Conservation (phyloP, 35 echinoderm and acorn worm species). For the Anneissia japonica region DNA sequence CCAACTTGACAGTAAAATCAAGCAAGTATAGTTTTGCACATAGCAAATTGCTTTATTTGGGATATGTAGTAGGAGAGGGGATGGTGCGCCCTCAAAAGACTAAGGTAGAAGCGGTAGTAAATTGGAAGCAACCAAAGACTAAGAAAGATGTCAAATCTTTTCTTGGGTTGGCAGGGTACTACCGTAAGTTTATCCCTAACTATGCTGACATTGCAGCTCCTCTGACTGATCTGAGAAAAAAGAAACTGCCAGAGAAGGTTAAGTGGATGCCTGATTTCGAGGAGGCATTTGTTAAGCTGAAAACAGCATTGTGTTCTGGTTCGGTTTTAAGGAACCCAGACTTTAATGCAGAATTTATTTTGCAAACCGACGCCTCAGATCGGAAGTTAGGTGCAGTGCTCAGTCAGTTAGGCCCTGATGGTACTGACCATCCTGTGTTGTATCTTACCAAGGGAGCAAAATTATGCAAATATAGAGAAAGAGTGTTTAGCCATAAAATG, state of each 20-base stretch:
- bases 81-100: neutral
- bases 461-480: neutral
- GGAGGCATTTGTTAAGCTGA: conserved; percentile 22
- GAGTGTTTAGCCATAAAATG: neutral
- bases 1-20: conserved; percentile 41
- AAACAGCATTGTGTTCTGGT: neutral
- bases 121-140: conserved; percentile 6
- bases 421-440: neutral
- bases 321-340: conserved; percentile 12
- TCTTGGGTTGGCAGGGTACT: conserved; percentile 32
- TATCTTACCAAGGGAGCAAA: neutral
- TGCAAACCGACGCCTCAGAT: conserved; percentile 16
- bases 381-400: conserved; percentile 3
- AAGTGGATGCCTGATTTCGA: conserved; percentile 33
- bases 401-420: neutral
- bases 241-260: conserved; percentile 17
- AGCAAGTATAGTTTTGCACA: conserved; percentile 27
- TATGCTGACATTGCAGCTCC: conserved; percentile 39
- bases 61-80: conserved; percentile 34
- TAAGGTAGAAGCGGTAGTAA: neutral
- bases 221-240: conserved; percentile 36
- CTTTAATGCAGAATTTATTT: neutral
- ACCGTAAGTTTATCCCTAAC: conserved; percentile 46
- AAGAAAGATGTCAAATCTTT: conserved; percentile 25
- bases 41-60: conserved; percentile 25